Evolutionary conservation across 1,140 invertebrate species (phyloP).

Genomic region (Drosophila bifasciata): DNA sequence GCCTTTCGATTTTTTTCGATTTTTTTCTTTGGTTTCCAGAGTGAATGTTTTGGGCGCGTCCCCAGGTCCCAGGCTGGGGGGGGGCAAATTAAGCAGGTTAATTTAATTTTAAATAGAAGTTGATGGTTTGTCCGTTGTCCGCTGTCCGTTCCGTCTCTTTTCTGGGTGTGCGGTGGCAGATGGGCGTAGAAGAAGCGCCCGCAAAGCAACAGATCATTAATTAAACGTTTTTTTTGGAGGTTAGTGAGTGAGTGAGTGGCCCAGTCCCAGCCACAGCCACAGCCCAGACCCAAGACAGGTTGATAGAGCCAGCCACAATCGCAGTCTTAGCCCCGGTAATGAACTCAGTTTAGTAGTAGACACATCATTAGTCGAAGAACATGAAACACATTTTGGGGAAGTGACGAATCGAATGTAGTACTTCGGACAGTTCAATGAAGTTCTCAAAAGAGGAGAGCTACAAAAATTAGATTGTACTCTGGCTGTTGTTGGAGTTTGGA

Average conservation of each 20-base stretch:
- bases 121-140: slow-evolving; percentile 47
- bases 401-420: slow-evolving; percentile 58
- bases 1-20: slow-evolving; percentile 72
- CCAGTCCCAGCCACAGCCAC: too few relatives aligned
- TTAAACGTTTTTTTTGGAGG: slow-evolving; percentile 74
- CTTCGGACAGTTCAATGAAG: slow-evolving; percentile 43
- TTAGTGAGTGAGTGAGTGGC: slow-evolving; percentile 63
- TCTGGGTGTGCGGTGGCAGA: slow-evolving; percentile 58
- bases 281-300: slow-evolving; percentile 49
- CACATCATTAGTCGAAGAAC: slow-evolving; percentile 60
- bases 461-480: slow-evolving; percentile 36
- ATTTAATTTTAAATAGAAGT: slow-evolving; percentile 82
- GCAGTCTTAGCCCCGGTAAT: slow-evolving; percentile 31
- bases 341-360: slow-evolving; percentile 29
- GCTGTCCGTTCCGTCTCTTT: slow-evolving; percentile 12
- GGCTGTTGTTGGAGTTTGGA: neutral
- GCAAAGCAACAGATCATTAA: slow-evolving; percentile 63
- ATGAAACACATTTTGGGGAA: slow-evolving; percentile 31
- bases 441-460: slow-evolving; percentile 38
- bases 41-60: slow-evolving; percentile 80
- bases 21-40: slow-evolving; percentile 20
- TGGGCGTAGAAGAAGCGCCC: slow-evolving; percentile 73
- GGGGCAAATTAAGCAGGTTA: slow-evolving; percentile 78
- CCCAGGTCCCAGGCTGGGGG: slow-evolving; percentile 22
- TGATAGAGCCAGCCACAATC: slow-evolving; percentile 39